Evolutionary conservation across 2,797 vertebrate genomes (phyloP).

Genomic region (Gallinago solitaria): DNA sequence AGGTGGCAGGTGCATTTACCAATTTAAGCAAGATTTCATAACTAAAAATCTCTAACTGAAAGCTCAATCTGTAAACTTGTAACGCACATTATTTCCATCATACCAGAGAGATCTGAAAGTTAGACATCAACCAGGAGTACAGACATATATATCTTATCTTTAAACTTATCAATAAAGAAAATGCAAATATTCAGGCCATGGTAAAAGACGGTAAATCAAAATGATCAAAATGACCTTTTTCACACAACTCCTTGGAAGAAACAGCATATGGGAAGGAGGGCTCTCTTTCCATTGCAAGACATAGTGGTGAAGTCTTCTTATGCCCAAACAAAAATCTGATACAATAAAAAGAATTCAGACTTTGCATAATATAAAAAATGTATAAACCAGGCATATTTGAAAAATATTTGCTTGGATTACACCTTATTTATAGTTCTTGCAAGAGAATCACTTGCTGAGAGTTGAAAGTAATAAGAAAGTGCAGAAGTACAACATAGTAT

Average conservation of each 20-base stretch:
- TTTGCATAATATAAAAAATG: neutral
- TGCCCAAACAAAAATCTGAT: neutral
- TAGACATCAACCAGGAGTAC: neutral
- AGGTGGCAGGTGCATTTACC: neutral
- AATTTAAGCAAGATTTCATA: neutral
- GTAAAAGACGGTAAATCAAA: neutral
- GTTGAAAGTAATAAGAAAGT: slow-evolving; percentile 47
- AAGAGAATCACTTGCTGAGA: slow-evolving; percentile 47
- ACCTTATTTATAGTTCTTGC: slow-evolving; percentile 53
- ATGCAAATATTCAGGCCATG: neutral
- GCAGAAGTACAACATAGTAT: slow-evolving; percentile 6
- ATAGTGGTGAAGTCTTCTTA: neutral
- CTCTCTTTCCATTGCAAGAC: neutral
- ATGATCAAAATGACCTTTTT: neutral
- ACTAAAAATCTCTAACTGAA: neutral
- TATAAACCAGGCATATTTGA: neutral
- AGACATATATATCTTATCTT: neutral
- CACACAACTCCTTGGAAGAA: neutral
- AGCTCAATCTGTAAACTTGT: neutral
- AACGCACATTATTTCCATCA: neutral
- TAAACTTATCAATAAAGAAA: neutral
- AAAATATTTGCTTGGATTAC: slow-evolving; percentile 27
- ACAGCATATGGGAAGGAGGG: neutral
- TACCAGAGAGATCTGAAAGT: neutral
- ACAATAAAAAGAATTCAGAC: neutral